Percentiles rank a stretch among this genome's conserved stretches.
Evolutionary conservation across 92 coral and sea anemone genomes (phyloP).

Genomic region (Galaxea fascicularis): DNA sequence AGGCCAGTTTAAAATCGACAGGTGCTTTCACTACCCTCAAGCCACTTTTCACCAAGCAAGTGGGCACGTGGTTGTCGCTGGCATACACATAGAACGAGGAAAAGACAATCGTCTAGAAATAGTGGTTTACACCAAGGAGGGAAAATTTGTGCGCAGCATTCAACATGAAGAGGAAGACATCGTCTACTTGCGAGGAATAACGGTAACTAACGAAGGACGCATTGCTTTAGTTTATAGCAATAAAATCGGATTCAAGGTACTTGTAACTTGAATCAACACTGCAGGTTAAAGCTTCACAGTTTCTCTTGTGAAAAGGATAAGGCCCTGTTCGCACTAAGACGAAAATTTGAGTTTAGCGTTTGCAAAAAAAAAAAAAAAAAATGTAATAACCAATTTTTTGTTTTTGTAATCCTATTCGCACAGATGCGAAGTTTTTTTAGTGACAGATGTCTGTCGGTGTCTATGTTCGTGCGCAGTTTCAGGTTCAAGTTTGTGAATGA

Average conservation of each 20-base stretch:
- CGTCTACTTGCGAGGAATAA: not conserved
- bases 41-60: constrained; percentile 36
- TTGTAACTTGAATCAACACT: constrained; percentile 1
- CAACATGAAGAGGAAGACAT: not conserved
- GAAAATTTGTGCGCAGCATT: constrained; percentile 10
- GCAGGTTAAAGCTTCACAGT: too few relatives aligned
- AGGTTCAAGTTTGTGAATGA: too few relatives aligned
- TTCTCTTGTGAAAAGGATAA: too few relatives aligned
- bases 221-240: constrained; percentile 9
- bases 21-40: not conserved
- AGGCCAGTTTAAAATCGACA: constrained; percentile 15
- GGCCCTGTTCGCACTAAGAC: too few relatives aligned
- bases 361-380: too few relatives aligned
- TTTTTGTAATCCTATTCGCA: too few relatives aligned
- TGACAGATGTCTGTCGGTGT: too few relatives aligned
- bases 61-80: constrained; percentile 30
- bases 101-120: not conserved
- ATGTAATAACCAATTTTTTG: too few relatives aligned
- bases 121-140: constrained; percentile 36
- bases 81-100: not conserved
- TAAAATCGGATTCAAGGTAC: not conserved
- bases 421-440: too few relatives aligned
- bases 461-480: too few relatives aligned
- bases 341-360: too few relatives aligned
- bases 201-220: constrained; percentile 19